phyloP scores from a whole-genome alignment of 1,140 invertebrate genomes.

The Teleopsis dalmanni region DNA sequence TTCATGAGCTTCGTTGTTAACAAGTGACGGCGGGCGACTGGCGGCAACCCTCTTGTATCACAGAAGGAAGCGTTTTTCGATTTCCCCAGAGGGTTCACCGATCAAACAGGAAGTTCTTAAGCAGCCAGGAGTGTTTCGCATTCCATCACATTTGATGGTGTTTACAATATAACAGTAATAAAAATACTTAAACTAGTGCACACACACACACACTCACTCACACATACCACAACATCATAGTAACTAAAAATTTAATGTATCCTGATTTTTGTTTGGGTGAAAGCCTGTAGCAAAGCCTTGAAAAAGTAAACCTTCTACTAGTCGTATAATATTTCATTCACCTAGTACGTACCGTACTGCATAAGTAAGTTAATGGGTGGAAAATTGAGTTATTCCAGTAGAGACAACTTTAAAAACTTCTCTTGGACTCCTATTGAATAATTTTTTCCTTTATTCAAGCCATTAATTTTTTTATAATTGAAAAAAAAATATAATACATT shows the following conservation, averaged over 20 bases:
- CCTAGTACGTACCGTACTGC: slow-evolving; percentile 6
- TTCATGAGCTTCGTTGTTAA: background rate
- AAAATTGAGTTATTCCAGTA: slow-evolving; percentile 14
- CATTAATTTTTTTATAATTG: too few relatives aligned
- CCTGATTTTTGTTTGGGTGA: too few relatives aligned
- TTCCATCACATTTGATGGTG: slow-evolving; percentile 5
- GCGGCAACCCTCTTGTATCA: background rate
- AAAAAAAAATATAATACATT: too few relatives aligned
- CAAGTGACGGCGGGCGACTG: background rate
- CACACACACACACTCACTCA: too few relatives aligned
- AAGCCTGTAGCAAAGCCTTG: background rate
- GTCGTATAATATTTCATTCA: slow-evolving; percentile 12
- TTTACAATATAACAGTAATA: background rate
- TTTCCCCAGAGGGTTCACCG: slow-evolving; percentile 14
- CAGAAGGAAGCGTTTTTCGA: slow-evolving; percentile 5
- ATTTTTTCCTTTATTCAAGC: too few relatives aligned
- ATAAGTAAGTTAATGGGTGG: slow-evolving; percentile 14
- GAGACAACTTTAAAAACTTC: too few relatives aligned
- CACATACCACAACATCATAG: too few relatives aligned
- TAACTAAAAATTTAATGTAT: too few relatives aligned
- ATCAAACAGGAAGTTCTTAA: slow-evolving; percentile 19
- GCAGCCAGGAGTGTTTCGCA: slow-evolving; percentile 11
- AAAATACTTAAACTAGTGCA: background rate
- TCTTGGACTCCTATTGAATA: too few relatives aligned
- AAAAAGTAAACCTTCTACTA: background rate